A percentile compares a stretch with the other conserved stretches of the same genome.
Conservation (phyloP, 2,113 vertebrate species). For the Helogale parvula region DNA sequence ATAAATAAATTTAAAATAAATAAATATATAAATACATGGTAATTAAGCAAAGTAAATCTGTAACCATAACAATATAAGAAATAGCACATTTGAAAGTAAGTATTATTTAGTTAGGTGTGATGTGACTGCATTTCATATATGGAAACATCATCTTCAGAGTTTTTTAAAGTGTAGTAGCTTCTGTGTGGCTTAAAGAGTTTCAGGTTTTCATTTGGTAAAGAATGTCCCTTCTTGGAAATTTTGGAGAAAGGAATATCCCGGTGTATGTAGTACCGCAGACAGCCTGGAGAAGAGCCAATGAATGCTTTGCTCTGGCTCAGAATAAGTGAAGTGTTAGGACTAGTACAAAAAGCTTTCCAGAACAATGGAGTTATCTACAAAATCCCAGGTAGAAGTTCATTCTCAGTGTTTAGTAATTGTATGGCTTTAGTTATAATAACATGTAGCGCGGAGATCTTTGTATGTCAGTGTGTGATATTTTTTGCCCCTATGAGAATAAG, state of each 20-base stretch:
- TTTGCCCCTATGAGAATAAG: not conserved
- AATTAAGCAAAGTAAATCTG: not conserved
- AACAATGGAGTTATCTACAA: not conserved
- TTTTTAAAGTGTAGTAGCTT: not conserved
- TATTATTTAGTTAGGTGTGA: not conserved
- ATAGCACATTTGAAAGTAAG: not conserved
- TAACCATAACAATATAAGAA: not conserved
- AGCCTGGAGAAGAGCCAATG: not conserved
- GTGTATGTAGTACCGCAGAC: accelerated
- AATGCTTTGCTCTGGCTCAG: not conserved
- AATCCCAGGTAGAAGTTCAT: not conserved
- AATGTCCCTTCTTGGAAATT: not conserved
- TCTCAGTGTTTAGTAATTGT: not conserved
- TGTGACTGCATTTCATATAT: not conserved
- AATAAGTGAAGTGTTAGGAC: not conserved
- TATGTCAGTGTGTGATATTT: not conserved
- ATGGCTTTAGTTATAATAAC: not conserved
- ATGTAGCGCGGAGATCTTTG: not conserved
- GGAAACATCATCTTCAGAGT: not conserved
- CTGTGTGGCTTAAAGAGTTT: not conserved
- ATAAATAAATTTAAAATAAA: no score
- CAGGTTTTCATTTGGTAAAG: not conserved
- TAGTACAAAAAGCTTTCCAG: not conserved
- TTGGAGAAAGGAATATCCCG: not conserved
- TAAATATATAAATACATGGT: not conserved